Percentiles rank a stretch among this genome's conserved stretches.
Conservation (phyloP, 2,888 invertebrate genomes). For the Habroteleia sp. region DNA sequence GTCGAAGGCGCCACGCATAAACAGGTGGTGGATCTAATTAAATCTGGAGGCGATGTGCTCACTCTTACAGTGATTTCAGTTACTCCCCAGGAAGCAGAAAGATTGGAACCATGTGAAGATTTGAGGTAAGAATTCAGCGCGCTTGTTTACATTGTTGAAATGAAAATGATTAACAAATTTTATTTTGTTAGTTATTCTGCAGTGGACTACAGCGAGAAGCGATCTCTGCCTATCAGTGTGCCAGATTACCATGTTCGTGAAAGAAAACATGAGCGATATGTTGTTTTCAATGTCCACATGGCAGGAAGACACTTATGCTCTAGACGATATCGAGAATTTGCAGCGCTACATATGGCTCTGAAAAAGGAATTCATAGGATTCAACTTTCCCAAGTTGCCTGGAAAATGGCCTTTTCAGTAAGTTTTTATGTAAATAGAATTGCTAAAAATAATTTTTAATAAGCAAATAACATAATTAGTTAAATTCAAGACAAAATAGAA, state of each 20-base stretch:
- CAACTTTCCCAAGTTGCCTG: conserved; percentile 98
- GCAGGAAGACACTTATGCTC: conserved; percentile 98
- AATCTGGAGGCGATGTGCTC: conserved; percentile 98
- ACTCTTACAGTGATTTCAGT: conserved; percentile 98
- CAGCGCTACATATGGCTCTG: conserved; percentile 91
- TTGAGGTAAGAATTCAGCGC: conserved; percentile 71
- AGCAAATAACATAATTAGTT: too few relatives aligned
- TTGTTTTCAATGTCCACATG: conserved; percentile 99
- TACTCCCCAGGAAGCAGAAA: conserved; percentile 89
- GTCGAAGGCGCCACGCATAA: conserved; percentile 99
- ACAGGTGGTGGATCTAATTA: conserved; percentile 99
- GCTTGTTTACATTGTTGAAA: not conserved
- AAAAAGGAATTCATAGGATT: conserved; percentile 97
- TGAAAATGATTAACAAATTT: conserved; percentile 34
- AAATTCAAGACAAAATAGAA: too few relatives aligned
- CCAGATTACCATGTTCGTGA: conserved; percentile 97
- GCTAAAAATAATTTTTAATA: too few relatives aligned
- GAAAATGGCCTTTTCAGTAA: conserved; percentile 97
- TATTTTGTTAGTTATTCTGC: conserved; percentile 83
- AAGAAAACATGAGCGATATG: conserved; percentile 93
- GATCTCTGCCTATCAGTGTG: conserved; percentile 92
- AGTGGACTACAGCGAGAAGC: conserved; percentile 96
- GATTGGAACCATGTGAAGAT: conserved; percentile 80
- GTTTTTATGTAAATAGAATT: too few relatives aligned
- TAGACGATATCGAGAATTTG: conserved; percentile 96